Percentiles rank a stretch among this genome's conserved stretches.
These are phyloP conservation scores for Thereva unica DNA, from an alignment of 2,888 invertebrate genomes.

Conservation along the genomic window DNA sequence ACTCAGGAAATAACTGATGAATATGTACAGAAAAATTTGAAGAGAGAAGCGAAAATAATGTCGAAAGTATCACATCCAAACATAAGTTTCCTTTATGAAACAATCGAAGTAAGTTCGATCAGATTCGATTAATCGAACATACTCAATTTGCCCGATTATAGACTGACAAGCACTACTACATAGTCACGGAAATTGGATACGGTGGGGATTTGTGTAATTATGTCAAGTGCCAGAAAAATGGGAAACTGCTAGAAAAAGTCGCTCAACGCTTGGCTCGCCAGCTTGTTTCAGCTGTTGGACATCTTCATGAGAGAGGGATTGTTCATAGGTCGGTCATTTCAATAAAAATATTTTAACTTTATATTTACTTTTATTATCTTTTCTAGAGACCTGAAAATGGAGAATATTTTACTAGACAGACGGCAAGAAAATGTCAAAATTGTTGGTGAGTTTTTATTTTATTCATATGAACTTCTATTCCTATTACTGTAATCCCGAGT, in stretches of 20 bases:
- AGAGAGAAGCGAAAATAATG: conserved; percentile 73
- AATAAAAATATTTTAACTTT: not conserved
- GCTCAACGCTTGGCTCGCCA: conserved; percentile 66
- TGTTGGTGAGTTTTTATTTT: conserved; percentile 61
- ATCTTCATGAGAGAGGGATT: conserved; percentile 70
- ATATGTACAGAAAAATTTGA: conserved; percentile 71
- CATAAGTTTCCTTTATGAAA: conserved; percentile 71
- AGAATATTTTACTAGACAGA: conserved; percentile 74
- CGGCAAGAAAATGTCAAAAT: conserved; percentile 72
- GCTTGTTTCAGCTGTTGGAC: conserved; percentile 68
- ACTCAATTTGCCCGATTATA: conserved; percentile 41
- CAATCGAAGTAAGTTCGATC: conserved; percentile 44
- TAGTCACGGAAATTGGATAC: conserved; percentile 73
- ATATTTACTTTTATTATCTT: conserved; percentile 21
- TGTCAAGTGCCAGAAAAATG: conserved; percentile 64
- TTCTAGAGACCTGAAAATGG: conserved; percentile 77
- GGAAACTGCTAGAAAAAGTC: conserved; percentile 63
- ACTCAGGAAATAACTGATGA: conserved; percentile 71
- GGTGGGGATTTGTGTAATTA: conserved; percentile 73
- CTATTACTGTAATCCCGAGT: too few relatives aligned
- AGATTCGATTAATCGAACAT: not conserved
- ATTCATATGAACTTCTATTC: conserved; percentile 7
- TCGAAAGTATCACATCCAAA: conserved; percentile 72
- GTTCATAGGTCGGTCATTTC: conserved; percentile 64
- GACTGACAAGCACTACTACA: conserved; percentile 73